Evolutionary conservation across 2,797 vertebrate species (phyloP), one percentile per base, ranked within the genome.

Genomic region (Pipistrellus kuhlii): DNA sequence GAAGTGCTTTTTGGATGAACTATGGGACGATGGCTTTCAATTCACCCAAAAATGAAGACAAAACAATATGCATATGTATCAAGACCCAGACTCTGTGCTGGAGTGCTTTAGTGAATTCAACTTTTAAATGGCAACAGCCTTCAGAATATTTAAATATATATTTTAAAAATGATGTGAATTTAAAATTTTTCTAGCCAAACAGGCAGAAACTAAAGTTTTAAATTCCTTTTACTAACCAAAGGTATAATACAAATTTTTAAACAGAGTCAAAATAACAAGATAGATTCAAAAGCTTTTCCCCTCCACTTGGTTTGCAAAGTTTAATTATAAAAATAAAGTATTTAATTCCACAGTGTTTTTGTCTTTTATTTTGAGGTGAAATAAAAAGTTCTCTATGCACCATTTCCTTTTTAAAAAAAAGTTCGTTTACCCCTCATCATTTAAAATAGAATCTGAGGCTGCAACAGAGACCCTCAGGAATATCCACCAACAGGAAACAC

Each of bases 331-430:
- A 25, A 81, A 59, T 44, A 2, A 4, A 44, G n/a, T 25, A 83
- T 53, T 68, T 77, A 66, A 87, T 89, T 88, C n/a, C 64, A 46
- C 8, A 53, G 53, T 32, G 68, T 59, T 48, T n/a, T 73, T 90
- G 62, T 8, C 15, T 77, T 93, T 73, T 80, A 75, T 83, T 51
- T 90, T 78, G 57, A 92, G 76, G n/a, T 78, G 30, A 95, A 94
- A 91, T 77, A 77, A 82, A 81, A 4, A 96, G 68, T 62, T 62
- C 93, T 88, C 62, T 59, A 53, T 23, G 57, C 21, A 71, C 2
- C 48, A 85, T 57, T 82, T 88, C 48, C 77, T 81, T 41, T 53
- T 23, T 7, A 5, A 51, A 4, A 51, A 66, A 64, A 91, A 71
- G 35, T 25, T 41, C 48, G 17, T 44, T 20, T 93, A 48, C 5